Evolutionary conservation across 92 coral and sea anemone species (phyloP).

Genomic region (Metridium senile): DNA sequence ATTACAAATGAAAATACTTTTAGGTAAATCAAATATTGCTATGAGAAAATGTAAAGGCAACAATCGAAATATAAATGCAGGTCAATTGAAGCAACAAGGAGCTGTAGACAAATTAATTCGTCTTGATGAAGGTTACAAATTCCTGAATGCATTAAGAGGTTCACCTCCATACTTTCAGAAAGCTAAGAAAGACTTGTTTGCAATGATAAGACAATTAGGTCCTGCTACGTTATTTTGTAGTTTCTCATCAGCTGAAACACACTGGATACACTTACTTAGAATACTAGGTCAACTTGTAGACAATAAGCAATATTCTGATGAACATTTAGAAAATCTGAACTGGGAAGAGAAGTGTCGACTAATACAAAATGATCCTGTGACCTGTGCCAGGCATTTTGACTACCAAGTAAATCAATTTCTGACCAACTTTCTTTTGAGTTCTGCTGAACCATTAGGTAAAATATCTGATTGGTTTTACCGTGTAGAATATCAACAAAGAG

Average conservation of each 20-base stretch:
- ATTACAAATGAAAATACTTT: no score
- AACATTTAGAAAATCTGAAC: constrained; percentile 49
- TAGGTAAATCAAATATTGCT: no score
- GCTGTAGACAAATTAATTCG: constrained; percentile 43
- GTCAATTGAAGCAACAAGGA: no score
- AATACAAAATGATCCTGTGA: constrained; percentile 49
- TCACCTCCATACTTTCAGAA: constrained; percentile 58
- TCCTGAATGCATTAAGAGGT: constrained; percentile 60
- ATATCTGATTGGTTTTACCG: no score
- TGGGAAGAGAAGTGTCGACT: constrained; percentile 54
- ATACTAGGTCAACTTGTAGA: no score
- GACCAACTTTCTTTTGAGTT: constrained; percentile 47
- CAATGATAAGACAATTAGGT: no score
- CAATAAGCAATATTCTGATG: constrained; percentile 46
- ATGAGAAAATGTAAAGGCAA: neutral
- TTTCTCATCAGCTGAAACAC: no score
- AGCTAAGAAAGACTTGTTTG: constrained; percentile 45
- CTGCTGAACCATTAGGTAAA: constrained; percentile 62
- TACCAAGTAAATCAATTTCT: constrained; percentile 54
- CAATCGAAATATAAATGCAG: no score
- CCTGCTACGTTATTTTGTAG: constrained; percentile 59
- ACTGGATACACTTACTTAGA: no score
- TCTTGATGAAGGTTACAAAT: constrained; percentile 57
- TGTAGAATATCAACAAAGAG: no score
- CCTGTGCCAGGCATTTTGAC: constrained; percentile 54